A percentile compares a stretch with the other conserved stretches of the same genome.
These are phyloP conservation scores for Andrena dorsata DNA, from an alignment of 2,888 invertebrate genomes.

Conservation along the genomic window DNA sequence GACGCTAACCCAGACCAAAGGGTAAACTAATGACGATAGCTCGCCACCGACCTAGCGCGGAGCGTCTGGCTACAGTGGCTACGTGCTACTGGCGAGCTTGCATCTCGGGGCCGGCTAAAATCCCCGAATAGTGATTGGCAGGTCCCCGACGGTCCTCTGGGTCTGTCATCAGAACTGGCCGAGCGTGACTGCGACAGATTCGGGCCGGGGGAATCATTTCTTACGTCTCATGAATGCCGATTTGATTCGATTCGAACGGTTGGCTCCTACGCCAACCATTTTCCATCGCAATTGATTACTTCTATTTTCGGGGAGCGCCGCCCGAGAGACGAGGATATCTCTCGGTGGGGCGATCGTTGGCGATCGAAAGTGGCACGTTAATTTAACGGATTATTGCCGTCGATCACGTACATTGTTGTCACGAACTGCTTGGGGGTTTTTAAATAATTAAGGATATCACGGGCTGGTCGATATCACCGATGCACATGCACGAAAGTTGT, in stretches of 20 bases:
- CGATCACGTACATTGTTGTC: slow-evolving; percentile 34
- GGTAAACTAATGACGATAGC: slow-evolving; percentile 61
- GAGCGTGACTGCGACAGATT: slow-evolving; percentile 78
- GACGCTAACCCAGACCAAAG: slow-evolving; percentile 41
- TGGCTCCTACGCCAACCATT: slow-evolving; percentile 50
- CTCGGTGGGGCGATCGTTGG: neutral
- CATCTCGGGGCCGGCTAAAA: slow-evolving; percentile 59
- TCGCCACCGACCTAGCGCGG: slow-evolving; percentile 49
- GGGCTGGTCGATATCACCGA: neutral
- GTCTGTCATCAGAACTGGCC: slow-evolving; percentile 76
- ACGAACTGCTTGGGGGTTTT: too few relatives aligned
- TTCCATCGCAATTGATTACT: slow-evolving; percentile 54
- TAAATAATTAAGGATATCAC: too few relatives aligned
- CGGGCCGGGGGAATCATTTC: slow-evolving; percentile 60
- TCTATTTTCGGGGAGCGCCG: slow-evolving; percentile 24
- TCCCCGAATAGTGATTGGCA: slow-evolving; percentile 78
- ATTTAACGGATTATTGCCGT: neutral
- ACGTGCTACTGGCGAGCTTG: slow-evolving; percentile 54
- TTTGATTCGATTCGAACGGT: slow-evolving; percentile 63
- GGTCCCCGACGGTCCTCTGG: slow-evolving; percentile 72
- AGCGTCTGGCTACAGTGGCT: slow-evolving; percentile 28
- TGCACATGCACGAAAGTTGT: neutral
- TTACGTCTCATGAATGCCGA: slow-evolving; percentile 74
- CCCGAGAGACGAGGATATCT: slow-evolving; percentile 2
- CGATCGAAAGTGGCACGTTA: neutral